These are phyloP conservation scores for Cyrtonyx montezumae DNA, from an alignment of 2,113 vertebrate species.

Conservation along the genomic window DNA sequence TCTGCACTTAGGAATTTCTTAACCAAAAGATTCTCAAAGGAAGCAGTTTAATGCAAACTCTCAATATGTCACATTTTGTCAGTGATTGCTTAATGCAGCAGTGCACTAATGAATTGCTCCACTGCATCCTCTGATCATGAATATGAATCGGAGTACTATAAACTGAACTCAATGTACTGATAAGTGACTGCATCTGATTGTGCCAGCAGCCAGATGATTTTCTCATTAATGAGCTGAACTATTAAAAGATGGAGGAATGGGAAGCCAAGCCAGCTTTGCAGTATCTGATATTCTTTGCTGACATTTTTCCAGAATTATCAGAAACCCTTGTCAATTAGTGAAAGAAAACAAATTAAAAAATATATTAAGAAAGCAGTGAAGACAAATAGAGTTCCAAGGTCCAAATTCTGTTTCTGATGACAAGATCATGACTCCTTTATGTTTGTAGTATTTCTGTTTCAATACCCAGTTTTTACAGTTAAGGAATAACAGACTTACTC, in stretches of 20 bases:
- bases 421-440: background rate
- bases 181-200: constrained; percentile 55
- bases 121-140: constrained; percentile 56
- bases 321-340: background rate
- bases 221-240: constrained; percentile 54
- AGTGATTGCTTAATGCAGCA: constrained; percentile 56
- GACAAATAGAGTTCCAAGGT: background rate
- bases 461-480: background rate
- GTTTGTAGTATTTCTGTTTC: background rate
- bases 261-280: background rate
- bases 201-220: constrained; percentile 48
- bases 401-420: background rate
- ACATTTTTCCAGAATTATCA: background rate
- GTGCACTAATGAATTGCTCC: constrained; percentile 56
- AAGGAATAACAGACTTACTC: background rate
- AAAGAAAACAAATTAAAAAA: background rate
- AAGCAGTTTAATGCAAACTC: constrained; percentile 27
- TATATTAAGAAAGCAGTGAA: background rate
- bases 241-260: constrained; percentile 23
- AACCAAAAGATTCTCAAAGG: constrained; percentile 21
- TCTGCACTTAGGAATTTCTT: constrained; percentile 3
- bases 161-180: constrained; percentile 63
- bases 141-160: constrained; percentile 57
- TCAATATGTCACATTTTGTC: constrained; percentile 45
- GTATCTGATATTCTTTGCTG: background rate